Percentiles rank a stretch among this genome's conserved stretches.
These are phyloP conservation scores for Zootoca vivipara DNA, from an alignment of 2,113 vertebrate genomes.

Conservation along the genomic window DNA sequence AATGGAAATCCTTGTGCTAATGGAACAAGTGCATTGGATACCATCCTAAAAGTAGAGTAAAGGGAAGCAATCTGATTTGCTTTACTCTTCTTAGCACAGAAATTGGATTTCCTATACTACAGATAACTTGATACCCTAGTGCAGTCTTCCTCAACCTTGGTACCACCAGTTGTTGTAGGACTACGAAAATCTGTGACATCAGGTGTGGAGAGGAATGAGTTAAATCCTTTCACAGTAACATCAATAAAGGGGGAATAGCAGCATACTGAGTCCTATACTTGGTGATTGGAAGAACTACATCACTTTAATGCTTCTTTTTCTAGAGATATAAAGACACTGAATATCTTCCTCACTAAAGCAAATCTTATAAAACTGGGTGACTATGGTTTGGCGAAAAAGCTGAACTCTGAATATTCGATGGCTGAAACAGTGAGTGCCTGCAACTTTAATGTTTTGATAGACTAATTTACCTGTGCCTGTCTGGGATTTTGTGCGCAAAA, in stretches of 20 bases:
- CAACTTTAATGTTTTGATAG: neutral
- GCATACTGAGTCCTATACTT: neutral
- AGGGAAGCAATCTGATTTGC: neutral
- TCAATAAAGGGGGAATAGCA: neutral
- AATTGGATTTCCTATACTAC: neutral
- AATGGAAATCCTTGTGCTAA: too few species aligned
- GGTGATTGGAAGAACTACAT: conserved; percentile 32
- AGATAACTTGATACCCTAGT: neutral
- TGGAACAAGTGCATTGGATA: too few species aligned
- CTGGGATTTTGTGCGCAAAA: neutral
- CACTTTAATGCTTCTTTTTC: conserved; percentile 50
- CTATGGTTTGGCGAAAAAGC: conserved; percentile 96
- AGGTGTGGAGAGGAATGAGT: neutral
- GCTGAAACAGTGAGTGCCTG: conserved; percentile 90
- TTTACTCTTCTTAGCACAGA: neutral
- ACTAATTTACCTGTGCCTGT: neutral
- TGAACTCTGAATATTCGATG: conserved; percentile 95
- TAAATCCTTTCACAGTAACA: conserved; percentile 4
- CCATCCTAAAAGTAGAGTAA: neutral
- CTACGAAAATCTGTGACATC: neutral
- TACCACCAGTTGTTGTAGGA: too few species aligned
- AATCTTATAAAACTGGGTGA: conserved; percentile 98
- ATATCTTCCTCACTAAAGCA: conserved; percentile 99
- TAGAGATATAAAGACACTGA: conserved; percentile 99
- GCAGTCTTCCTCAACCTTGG: neutral